Evolutionary conservation across 2,888 invertebrate species (phyloP).

Genomic region (Anoplius nigerrimus): DNA sequence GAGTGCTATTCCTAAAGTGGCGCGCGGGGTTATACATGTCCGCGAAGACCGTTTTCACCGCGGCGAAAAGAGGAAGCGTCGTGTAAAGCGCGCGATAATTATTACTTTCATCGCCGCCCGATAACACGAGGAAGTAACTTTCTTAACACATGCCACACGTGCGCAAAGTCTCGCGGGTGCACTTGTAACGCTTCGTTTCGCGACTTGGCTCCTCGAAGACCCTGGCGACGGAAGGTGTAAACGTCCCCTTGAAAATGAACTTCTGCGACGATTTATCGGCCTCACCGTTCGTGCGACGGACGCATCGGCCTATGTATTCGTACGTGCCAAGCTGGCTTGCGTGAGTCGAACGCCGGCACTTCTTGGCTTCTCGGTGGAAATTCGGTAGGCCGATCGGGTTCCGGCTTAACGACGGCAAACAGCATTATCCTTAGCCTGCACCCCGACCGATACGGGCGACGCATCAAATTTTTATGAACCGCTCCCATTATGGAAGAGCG

Average conservation of each 20-base stretch:
- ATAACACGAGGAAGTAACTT: slow-evolving; percentile 17
- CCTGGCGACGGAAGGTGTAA: no score
- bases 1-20: no score
- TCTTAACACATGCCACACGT: background rate
- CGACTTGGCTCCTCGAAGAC: background rate
- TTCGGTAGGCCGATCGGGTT: slow-evolving; percentile 13
- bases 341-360: slow-evolving; percentile 2
- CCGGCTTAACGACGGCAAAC: background rate
- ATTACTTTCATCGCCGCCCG: slow-evolving; percentile 14
- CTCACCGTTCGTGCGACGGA: slow-evolving; percentile 9
- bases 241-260: background rate
- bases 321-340: slow-evolving; percentile 8
- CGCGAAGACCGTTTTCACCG: no score
- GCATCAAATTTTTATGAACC: background rate
- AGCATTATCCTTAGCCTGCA: slow-evolving; percentile 1
- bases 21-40: no score
- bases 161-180: background rate
- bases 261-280: slow-evolving; percentile 25
- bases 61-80: background rate
- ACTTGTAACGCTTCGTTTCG: slow-evolving; percentile 5
- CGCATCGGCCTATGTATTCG: no score
- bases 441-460: background rate
- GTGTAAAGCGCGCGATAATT: background rate
- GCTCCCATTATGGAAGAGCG: slow-evolving; percentile 2
- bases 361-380: slow-evolving; percentile 14